These are phyloP conservation scores for Oopsacas minuta DNA, from an alignment of 37 sponge, comb jelly and placozoan species.

Conservation along the genomic window DNA sequence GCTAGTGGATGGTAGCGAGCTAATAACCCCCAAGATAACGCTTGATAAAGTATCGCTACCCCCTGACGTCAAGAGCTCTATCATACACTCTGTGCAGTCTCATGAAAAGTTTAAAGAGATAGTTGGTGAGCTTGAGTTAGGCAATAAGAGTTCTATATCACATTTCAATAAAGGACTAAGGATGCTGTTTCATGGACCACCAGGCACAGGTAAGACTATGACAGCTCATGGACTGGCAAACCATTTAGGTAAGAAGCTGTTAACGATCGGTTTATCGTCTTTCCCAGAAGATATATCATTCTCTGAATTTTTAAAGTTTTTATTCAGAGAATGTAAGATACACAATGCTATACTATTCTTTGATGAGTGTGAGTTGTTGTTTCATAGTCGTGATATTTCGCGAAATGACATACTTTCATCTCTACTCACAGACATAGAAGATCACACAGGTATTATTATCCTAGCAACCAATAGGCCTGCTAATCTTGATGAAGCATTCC, in stretches of 20 bases:
- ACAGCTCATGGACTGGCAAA: constrained; percentile 57
- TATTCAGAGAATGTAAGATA: constrained; percentile 55
- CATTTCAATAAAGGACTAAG: constrained; percentile 33
- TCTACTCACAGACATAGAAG: constrained; percentile 50
- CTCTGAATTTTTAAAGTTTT: constrained; percentile 35
- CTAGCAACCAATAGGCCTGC: constrained; percentile 58
- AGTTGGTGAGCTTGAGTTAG: neutral
- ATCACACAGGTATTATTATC: constrained; percentile 44
- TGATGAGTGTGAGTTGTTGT: constrained; percentile 53
- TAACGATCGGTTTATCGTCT: constrained; percentile 35
- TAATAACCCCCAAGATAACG: constrained; percentile 39
- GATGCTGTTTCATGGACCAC: constrained; percentile 49
- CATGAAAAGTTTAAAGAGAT: constrained; percentile 50
- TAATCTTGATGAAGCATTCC: constrained; percentile 56
- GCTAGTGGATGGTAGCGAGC: constrained; percentile 56
- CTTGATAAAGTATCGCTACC: constrained; percentile 41
- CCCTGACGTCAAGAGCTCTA: constrained; percentile 26
- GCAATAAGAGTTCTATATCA: neutral
- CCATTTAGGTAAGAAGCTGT: constrained; percentile 41
- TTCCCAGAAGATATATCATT: constrained; percentile 21
- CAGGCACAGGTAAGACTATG: constrained; percentile 31
- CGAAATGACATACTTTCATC: constrained; percentile 29
- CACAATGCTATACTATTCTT: constrained; percentile 57
- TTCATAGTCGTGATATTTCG: constrained; percentile 35
- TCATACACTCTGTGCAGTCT: constrained; percentile 45